These are phyloP conservation scores for Pelecanus crispus DNA, from an alignment of 2,113 vertebrate species.

Conservation along the genomic window DNA sequence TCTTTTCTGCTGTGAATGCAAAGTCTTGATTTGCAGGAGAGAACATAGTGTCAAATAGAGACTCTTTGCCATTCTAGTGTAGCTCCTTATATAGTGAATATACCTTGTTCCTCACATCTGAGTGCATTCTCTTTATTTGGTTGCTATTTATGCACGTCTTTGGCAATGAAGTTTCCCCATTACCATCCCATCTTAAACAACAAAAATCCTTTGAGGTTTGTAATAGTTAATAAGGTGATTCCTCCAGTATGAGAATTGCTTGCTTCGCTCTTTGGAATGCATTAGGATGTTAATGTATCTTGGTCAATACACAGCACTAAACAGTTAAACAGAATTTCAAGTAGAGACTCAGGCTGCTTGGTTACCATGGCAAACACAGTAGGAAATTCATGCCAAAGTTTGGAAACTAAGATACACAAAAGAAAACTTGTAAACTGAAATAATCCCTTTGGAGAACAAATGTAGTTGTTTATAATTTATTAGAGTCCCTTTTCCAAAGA, in stretches of 20 bases:
- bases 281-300: neutral
- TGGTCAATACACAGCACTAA: constrained; percentile 9
- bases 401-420: constrained; percentile 19
- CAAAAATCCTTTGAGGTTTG: neutral
- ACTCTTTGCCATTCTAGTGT: neutral
- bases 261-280: neutral
- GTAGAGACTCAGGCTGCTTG: constrained; percentile 15
- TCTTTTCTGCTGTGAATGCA: neutral
- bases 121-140: neutral
- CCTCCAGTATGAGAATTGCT: neutral
- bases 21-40: neutral
- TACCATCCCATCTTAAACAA: neutral
- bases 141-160: neutral
- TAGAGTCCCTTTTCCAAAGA: neutral
- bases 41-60: neutral
- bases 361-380: constrained; percentile 58
- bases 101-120: neutral
- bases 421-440: constrained; percentile 31
- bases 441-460: neutral
- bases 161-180: neutral
- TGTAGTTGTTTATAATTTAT: neutral
- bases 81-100: neutral
- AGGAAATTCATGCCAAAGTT: constrained; percentile 40
- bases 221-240: neutral
- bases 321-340: constrained; percentile 40